Conservation (phyloP, 2,888 invertebrate species). For the Cerastoderma edule region DNA sequence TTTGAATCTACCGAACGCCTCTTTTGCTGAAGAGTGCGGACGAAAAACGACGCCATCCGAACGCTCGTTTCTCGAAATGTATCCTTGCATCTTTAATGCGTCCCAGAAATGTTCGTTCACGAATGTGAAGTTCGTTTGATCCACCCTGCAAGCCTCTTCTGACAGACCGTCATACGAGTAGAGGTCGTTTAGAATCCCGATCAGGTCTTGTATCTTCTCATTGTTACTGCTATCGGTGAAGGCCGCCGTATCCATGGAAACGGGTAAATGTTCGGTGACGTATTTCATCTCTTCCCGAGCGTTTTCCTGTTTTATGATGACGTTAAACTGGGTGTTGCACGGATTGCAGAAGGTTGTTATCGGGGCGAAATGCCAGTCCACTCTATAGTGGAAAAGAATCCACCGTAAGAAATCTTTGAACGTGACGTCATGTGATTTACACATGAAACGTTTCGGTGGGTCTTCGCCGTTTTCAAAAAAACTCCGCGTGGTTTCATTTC, state of each 20-base stretch:
- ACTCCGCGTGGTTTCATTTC: neutral
- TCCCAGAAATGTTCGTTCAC: constrained; percentile 38
- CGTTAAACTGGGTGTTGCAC: constrained; percentile 28
- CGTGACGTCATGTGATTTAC: constrained; percentile 21
- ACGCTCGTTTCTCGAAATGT: neutral
- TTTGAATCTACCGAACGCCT: constrained; percentile 12
- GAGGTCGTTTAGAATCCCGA: constrained; percentile 11
- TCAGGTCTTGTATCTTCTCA: constrained; percentile 11
- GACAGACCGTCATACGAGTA: constrained; percentile 4
- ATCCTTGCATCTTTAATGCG: constrained; percentile 32
- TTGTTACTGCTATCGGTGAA: constrained; percentile 2
- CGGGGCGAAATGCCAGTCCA: constrained; percentile 44
- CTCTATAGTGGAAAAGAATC: neutral
- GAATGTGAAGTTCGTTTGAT: neutral
- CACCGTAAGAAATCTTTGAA: constrained; percentile 41
- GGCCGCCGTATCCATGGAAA: constrained; percentile 8
- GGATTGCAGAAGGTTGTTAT: constrained; percentile 41
- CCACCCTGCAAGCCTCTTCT: constrained; percentile 1
- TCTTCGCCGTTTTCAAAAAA: neutral
- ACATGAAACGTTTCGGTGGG: constrained; percentile 1
- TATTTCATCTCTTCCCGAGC: constrained; percentile 25
- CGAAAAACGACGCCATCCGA: neutral
- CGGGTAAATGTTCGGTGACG: constrained; percentile 10
- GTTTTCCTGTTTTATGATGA: constrained; percentile 47
- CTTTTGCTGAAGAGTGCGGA: neutral